phyloP scores from a whole-genome alignment of 2,113 vertebrate species.

The Xiphophorus maculatus region DNA sequence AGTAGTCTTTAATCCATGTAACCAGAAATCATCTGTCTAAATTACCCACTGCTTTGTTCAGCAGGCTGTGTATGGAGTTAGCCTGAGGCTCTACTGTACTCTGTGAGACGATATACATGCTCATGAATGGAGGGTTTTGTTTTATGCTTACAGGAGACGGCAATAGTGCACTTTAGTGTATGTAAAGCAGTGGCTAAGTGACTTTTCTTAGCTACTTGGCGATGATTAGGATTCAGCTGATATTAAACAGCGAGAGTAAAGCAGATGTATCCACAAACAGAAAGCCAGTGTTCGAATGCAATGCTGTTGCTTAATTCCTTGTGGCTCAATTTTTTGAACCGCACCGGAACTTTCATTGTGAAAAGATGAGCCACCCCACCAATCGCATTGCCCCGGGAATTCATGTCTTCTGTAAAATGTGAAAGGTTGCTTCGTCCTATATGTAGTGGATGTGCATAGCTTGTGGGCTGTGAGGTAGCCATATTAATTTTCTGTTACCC shows the following conservation, averaged over 20 bases:
- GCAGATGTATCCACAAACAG: neutral
- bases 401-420: slow-evolving; percentile 24
- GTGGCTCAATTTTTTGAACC: neutral
- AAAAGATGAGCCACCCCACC: slow-evolving; percentile 14
- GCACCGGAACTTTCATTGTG: slow-evolving; percentile 35
- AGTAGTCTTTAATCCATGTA: slow-evolving; percentile 28
- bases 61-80: neutral
- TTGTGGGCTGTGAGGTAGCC: slow-evolving; percentile 9
- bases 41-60: neutral
- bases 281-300: neutral
- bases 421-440: slow-evolving; percentile 53
- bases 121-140: neutral
- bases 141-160: neutral
- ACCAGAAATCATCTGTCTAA: neutral
- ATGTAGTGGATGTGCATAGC: slow-evolving; percentile 56
- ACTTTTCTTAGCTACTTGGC: neutral
- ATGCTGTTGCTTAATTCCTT: neutral
- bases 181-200: neutral
- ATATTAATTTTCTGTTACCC: slow-evolving; percentile 59
- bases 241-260: neutral
- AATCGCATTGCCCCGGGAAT: slow-evolving; percentile 7
- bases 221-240: neutral
- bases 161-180: neutral
- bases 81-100: neutral
- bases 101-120: neutral